These are phyloP conservation scores for Varecia variegata DNA, from an alignment of 2,797 vertebrate species.

Conservation along the genomic window DNA sequence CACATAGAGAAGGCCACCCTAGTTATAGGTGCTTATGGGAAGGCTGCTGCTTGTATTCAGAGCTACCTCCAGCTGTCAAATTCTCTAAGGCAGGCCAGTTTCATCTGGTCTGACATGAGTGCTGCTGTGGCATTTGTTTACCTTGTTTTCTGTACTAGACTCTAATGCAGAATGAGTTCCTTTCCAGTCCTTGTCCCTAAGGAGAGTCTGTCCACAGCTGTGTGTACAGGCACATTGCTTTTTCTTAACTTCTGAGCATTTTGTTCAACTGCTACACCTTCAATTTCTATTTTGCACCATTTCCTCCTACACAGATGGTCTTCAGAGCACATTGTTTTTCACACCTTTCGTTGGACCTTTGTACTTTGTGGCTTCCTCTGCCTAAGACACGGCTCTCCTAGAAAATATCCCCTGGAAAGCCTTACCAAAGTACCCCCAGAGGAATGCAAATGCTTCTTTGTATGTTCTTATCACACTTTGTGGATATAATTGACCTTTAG, in stretches of 20 bases:
- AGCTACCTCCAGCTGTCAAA: not conserved
- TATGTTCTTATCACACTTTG: not conserved
- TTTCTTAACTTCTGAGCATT: not conserved
- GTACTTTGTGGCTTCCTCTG: not conserved
- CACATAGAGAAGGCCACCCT: not conserved
- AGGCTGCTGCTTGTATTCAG: rapidly evolving
- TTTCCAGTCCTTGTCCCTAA: not conserved
- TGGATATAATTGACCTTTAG: not conserved
- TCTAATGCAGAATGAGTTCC: not conserved
- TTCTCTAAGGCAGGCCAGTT: not conserved
- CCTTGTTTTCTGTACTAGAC: not conserved
- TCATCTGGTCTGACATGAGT: not conserved
- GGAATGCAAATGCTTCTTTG: not conserved
- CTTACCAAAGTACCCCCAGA: not conserved
- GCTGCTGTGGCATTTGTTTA: not conserved
- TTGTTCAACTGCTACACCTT: not conserved
- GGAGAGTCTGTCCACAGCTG: not conserved
- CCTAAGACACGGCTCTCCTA: not conserved
- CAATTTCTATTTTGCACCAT: not conserved
- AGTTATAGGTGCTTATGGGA: not conserved
- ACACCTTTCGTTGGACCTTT: not conserved
- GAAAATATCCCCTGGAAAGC: not conserved
- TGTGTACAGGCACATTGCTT: not conserved
- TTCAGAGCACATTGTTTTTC: not conserved
- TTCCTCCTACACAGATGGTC: not conserved